Evolutionary conservation across 2,797 vertebrate species (phyloP).

Genomic region (Ctenopoma kingsleyae): DNA sequence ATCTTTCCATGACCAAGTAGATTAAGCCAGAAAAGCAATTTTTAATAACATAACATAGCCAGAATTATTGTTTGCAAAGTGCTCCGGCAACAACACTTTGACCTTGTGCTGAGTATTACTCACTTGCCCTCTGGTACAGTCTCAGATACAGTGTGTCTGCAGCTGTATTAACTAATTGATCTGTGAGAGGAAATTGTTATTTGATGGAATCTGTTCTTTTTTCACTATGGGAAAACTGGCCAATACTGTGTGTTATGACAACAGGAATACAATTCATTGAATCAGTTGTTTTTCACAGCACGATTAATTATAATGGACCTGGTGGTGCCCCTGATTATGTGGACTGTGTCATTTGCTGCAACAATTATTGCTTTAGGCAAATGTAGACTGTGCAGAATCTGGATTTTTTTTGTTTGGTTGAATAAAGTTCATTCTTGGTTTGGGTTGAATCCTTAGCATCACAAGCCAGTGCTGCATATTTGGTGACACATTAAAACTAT

Average conservation of each 20-base stretch:
- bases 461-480: not conserved
- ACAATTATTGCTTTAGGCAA: slow-evolving; percentile 15
- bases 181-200: slow-evolving; percentile 23
- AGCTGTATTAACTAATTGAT: slow-evolving; percentile 50
- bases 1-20: slow-evolving; percentile 67
- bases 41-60: slow-evolving; percentile 52
- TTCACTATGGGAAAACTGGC: slow-evolving; percentile 7
- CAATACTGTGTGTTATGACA: not conserved
- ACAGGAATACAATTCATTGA: slow-evolving; percentile 15
- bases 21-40: slow-evolving; percentile 56
- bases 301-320: slow-evolving; percentile 18
- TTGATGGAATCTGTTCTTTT: slow-evolving; percentile 21
- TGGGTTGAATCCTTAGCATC: not conserved
- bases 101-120: slow-evolving; percentile 52
- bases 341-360: slow-evolving; percentile 23
- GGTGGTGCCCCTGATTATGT: not conserved
- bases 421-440: not conserved
- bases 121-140: slow-evolving; percentile 19
- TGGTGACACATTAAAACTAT: not conserved
- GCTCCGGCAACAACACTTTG: slow-evolving; percentile 41
- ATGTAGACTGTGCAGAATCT: not conserved
- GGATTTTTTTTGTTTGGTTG: not conserved
- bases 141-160: slow-evolving; percentile 17
- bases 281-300: slow-evolving; percentile 19
- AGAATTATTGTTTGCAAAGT: slow-evolving; percentile 63